Conservation (phyloP, 2,113 vertebrate genomes). For the Struthidea cinerea region DNA sequence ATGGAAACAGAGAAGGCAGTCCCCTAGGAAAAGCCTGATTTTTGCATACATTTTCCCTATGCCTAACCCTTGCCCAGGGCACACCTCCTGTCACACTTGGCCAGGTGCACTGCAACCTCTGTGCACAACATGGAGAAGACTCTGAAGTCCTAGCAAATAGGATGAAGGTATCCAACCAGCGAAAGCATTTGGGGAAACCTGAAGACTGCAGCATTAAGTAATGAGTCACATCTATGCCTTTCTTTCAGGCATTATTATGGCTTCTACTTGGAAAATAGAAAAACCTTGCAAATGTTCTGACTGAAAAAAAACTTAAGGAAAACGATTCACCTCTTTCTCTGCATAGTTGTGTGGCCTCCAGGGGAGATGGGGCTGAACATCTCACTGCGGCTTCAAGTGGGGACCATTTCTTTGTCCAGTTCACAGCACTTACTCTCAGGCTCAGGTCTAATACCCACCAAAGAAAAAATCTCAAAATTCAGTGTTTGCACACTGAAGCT, state of each 20-base stretch:
- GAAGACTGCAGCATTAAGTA: background rate
- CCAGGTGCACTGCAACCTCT: background rate
- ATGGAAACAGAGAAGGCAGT: background rate
- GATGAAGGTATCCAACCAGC: background rate
- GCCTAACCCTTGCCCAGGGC: background rate
- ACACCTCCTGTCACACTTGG: background rate
- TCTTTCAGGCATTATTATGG: background rate
- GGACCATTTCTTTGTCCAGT: fast-evolving
- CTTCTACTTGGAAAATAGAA: background rate
- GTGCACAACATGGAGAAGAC: background rate
- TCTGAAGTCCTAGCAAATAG: fast-evolving
- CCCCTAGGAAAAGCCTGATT: background rate
- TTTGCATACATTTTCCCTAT: background rate
- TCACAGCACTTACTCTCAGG: background rate
- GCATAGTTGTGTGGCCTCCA: background rate
- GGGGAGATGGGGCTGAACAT: background rate
- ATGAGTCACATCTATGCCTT: background rate
- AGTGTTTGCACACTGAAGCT: background rate
- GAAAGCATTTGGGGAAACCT: background rate
- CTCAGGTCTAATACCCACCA: background rate
- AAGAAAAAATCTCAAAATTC: background rate
- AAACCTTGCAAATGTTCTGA: background rate
- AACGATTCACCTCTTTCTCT: background rate
- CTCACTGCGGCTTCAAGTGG: background rate
- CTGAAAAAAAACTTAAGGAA: background rate